A percentile compares a stretch with the other conserved stretches of the same genome.
Evolutionary conservation across 1,140 invertebrate genomes (phyloP).

Genomic region (Neocloeon triangulifer): DNA sequence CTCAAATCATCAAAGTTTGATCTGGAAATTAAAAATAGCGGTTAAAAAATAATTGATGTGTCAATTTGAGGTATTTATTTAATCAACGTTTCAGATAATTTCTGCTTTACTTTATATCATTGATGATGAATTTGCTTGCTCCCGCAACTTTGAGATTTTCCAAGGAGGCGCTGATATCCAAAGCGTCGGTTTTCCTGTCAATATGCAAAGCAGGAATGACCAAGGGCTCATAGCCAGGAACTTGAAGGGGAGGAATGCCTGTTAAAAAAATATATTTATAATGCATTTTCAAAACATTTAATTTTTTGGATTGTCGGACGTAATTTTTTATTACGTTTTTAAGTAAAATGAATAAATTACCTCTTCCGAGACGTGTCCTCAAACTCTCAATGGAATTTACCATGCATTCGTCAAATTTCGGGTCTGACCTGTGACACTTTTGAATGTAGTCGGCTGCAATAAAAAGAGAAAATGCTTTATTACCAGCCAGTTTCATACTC

Average conservation of each 20-base stretch:
- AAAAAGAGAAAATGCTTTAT: slow-evolving; percentile 1
- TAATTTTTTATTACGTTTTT: too few species aligned
- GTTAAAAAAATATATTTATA: too few species aligned
- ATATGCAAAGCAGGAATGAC: slow-evolving; percentile 32
- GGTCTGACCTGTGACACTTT: slow-evolving; percentile 33
- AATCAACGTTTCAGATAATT: background rate
- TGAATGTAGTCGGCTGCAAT: slow-evolving; percentile 40
- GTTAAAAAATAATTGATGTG: slow-evolving; percentile 4
- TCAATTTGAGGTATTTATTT: background rate
- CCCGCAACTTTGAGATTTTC: slow-evolving; percentile 37
- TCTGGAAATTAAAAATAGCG: slow-evolving; percentile 17
- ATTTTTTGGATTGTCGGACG: too few species aligned
- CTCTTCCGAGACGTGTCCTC: slow-evolving; percentile 27
- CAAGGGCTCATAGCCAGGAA: slow-evolving; percentile 39
- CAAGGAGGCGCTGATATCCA: slow-evolving; percentile 37
- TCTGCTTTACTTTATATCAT: slow-evolving; percentile 30
- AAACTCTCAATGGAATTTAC: slow-evolving; percentile 33
- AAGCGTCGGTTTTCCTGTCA: slow-evolving; percentile 34
- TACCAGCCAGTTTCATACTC: background rate
- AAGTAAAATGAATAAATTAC: slow-evolving; percentile 15
- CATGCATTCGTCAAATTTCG: slow-evolving; percentile 36
- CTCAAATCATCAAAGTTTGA: slow-evolving; percentile 32
- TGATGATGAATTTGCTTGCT: slow-evolving; percentile 30
- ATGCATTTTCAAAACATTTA: too few species aligned
- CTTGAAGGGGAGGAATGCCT: slow-evolving; percentile 35